A percentile compares a stretch with the other conserved stretches of the same genome.
Evolutionary conservation across 2,888 invertebrate species (phyloP).

Genomic region (Drosophila anceps): DNA sequence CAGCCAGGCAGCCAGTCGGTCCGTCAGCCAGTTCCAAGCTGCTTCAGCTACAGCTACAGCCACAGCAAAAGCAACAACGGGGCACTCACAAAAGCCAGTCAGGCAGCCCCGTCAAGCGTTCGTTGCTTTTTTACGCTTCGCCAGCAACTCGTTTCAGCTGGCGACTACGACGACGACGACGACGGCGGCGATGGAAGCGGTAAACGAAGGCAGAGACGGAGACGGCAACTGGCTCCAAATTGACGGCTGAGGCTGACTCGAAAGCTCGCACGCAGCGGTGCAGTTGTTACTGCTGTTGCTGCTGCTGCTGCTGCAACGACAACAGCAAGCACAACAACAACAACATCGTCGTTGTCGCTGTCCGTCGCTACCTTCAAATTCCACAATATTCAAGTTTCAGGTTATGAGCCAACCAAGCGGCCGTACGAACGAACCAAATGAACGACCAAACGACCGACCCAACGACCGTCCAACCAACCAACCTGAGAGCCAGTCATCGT

Average conservation of each 20-base stretch:
- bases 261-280: conserved; percentile 79
- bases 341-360: conserved; percentile 39
- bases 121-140: conserved; percentile 71
- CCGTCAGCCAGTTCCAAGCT: conserved; percentile 26
- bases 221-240: conserved; percentile 72
- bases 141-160: conserved; percentile 79
- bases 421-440: conserved; percentile 47
- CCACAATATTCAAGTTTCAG: conserved; percentile 81
- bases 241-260: conserved; percentile 73
- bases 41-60: conserved; percentile 21
- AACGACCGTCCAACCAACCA: conserved; percentile 44
- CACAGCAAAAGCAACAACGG: conserved; percentile 24
- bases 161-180: conserved; percentile 24
- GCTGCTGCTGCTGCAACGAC: conserved; percentile 20
- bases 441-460: conserved; percentile 42
- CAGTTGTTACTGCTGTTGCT: conserved; percentile 54
- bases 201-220: background rate
- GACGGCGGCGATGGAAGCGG: conserved; percentile 9
- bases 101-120: conserved; percentile 54
- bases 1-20: conserved; percentile 9
- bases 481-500: conserved; percentile 77
- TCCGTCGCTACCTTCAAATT: conserved; percentile 78
- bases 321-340: conserved; percentile 20
- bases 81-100: conserved; percentile 57
- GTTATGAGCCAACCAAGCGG: conserved; percentile 76